phyloP scores from a whole-genome alignment of 2,888 invertebrate genomes.

The Limnephilus auricula region DNA sequence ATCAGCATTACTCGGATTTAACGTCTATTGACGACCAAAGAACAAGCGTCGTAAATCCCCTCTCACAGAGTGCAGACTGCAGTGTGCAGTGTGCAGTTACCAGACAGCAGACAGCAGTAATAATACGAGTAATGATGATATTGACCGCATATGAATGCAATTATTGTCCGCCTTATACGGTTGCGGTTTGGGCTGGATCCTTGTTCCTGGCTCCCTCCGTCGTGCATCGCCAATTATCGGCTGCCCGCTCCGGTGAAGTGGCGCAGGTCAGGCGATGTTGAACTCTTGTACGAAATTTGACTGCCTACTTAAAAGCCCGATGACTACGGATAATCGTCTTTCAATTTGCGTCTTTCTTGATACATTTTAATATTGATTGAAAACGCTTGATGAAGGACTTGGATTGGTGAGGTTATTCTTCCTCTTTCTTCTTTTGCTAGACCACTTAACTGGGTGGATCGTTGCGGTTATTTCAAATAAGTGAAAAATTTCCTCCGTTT shows the following conservation, averaged over 20 bases:
- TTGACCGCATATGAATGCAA: slow-evolving; percentile 49
- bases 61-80: background rate
- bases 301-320: background rate
- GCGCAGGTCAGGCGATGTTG: slow-evolving; percentile 20
- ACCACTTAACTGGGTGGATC: too few species aligned
- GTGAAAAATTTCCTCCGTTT: background rate
- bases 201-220: slow-evolving; percentile 21
- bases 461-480: background rate
- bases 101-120: slow-evolving; percentile 22
- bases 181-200: slow-evolving; percentile 35
- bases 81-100: background rate
- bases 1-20: background rate
- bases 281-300: slow-evolving; percentile 16
- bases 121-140: slow-evolving; percentile 19
- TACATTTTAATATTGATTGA: background rate
- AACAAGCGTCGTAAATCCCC: slow-evolving; percentile 16
- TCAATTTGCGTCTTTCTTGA: background rate
- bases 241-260: slow-evolving; percentile 5
- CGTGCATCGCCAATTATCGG: slow-evolving; percentile 54
- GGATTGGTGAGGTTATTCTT: background rate
- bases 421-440: too few species aligned
- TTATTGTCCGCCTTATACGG: slow-evolving; percentile 43
- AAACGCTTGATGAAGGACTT: background rate
- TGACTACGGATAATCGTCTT: background rate
- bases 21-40: background rate